Evolutionary conservation across 2,113 vertebrate genomes (phyloP).

Genomic region (Xyrauchen texanus): DNA sequence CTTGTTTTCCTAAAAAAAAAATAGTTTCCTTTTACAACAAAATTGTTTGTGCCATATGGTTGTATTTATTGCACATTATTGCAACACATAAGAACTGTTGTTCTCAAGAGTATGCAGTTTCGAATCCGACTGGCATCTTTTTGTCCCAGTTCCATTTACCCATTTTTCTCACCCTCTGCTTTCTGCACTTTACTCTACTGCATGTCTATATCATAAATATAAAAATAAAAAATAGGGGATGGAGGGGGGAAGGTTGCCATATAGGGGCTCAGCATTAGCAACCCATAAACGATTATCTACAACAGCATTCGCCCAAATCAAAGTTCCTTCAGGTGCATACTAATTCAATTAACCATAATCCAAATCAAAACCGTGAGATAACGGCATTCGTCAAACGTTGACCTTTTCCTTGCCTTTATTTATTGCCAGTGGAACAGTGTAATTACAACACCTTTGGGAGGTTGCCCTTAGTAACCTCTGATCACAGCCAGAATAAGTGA

Average conservation of each 20-base stretch:
- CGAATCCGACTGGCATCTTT: no score
- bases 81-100: no score
- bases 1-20: no score
- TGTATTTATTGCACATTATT: no score
- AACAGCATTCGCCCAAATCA: neutral
- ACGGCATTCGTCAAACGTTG: slow-evolving; percentile 3
- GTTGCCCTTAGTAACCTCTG: slow-evolving; percentile 73
- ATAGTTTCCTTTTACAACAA: no score
- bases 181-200: no score
- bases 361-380: slow-evolving; percentile 33
- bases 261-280: neutral
- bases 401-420: slow-evolving; percentile 39
- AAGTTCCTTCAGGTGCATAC: slow-evolving; percentile 29
- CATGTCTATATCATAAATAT: no score
- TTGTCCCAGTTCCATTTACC: no score
- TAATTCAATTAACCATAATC: slow-evolving; percentile 39
- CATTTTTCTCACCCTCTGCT: no score
- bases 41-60: no score
- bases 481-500: slow-evolving; percentile 67
- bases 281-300: slow-evolving; percentile 3
- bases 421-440: slow-evolving; percentile 41
- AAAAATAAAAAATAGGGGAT: no score
- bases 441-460: slow-evolving; percentile 59
- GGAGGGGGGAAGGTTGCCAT: neutral
- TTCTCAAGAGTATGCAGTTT: no score